A percentile compares a stretch with the other conserved stretches of the same genome.
Evolutionary conservation across 2,888 invertebrate genomes (phyloP).

Genomic region (Melikaiella ostensackeni): DNA sequence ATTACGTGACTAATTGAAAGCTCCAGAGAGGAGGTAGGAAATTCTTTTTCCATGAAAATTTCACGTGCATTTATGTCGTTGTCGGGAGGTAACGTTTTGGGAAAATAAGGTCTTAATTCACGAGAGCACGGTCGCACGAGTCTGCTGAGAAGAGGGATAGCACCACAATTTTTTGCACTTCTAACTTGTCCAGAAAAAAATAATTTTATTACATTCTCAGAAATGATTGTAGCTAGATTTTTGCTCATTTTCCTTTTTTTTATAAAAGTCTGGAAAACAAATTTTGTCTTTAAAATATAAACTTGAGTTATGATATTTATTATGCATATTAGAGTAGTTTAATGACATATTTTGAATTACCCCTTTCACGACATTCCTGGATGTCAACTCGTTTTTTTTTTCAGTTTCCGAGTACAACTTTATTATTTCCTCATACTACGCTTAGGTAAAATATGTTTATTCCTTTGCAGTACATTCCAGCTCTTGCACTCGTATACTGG

Average conservation of each 20-base stretch:
- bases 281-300: too few relatives aligned
- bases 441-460: too few relatives aligned
- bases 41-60: constrained; percentile 17
- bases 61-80: background rate
- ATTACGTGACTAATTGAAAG: constrained; percentile 23
- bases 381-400: too few relatives aligned
- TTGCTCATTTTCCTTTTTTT: background rate
- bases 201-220: background rate
- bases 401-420: too few relatives aligned
- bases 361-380: too few relatives aligned
- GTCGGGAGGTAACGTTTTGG: background rate
- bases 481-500: too few relatives aligned
- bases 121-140: constrained; percentile 14
- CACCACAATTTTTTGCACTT: constrained; percentile 9
- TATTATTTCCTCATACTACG: too few relatives aligned
- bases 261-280: background rate
- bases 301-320: too few relatives aligned
- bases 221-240: background rate
- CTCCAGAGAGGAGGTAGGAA: background rate
- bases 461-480: too few relatives aligned
- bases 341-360: too few relatives aligned
- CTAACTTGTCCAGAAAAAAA: background rate
- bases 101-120: constrained; percentile 35
- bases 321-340: too few relatives aligned
- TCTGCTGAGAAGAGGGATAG: constrained; percentile 8